A percentile compares a stretch with the other conserved stretches of the same genome.
Evolutionary conservation across 1,140 invertebrate genomes (phyloP).

Genomic region (Danaus melanippus): DNA sequence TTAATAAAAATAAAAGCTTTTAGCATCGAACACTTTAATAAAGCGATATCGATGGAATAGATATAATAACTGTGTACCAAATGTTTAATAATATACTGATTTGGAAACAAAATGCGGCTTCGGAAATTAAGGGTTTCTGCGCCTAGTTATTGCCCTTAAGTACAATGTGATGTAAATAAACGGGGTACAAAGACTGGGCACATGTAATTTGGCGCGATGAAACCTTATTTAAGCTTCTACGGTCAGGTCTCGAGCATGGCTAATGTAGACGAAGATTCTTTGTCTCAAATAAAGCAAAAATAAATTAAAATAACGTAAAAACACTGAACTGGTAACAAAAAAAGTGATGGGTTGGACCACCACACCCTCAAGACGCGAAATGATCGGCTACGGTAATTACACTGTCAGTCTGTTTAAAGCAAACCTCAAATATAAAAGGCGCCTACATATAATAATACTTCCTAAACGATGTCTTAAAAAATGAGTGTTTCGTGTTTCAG

Average conservation of each 20-base stretch:
- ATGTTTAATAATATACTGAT: conserved; percentile 27
- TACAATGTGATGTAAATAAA: conserved; percentile 69
- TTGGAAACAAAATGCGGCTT: conserved; percentile 40
- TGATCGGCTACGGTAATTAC: conserved; percentile 55
- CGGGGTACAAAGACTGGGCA: conserved; percentile 48
- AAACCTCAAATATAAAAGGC: conserved; percentile 35
- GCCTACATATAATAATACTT: conserved; percentile 25
- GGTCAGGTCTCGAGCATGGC: conserved; percentile 39
- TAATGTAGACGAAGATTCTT: conserved; percentile 48
- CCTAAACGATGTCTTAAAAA: conserved; percentile 12
- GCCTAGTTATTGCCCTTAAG: conserved; percentile 66
- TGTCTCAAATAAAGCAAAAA: conserved; percentile 57
- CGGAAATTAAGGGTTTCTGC: conserved; percentile 51
- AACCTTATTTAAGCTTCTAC: conserved; percentile 61
- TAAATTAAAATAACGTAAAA: conserved; percentile 61
- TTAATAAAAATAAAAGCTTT: conserved; percentile 7
- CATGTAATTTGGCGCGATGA: conserved; percentile 63
- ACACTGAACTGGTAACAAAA: conserved; percentile 55
- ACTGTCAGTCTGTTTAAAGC: conserved; percentile 50
- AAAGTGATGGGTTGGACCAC: conserved; percentile 49
- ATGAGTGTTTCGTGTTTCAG: no score
- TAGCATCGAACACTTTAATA: conserved; percentile 3
- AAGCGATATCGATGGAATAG: conserved; percentile 15
- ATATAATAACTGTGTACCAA: conserved; percentile 17
- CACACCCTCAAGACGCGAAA: conserved; percentile 47